phyloP scores from a whole-genome alignment of 2,888 invertebrate genomes.

The Halictus quadricinctus region DNA sequence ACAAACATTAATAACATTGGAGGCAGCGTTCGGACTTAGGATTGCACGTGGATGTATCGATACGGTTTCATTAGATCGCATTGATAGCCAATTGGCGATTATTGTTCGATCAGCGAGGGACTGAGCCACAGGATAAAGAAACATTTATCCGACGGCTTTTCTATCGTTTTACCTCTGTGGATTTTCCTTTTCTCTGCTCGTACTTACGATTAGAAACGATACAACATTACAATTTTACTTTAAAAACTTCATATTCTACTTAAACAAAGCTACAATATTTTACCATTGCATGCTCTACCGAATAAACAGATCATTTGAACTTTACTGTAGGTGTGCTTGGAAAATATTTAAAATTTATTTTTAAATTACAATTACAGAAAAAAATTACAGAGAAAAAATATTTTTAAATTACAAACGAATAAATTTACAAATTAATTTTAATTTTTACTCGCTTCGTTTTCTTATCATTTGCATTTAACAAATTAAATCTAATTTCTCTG shows the following conservation, averaged over 20 bases:
- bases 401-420: neutral
- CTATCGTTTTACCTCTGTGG: neutral
- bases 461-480: neutral
- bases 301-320: too few relatives aligned
- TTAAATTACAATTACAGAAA: neutral
- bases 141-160: slow-evolving; percentile 45
- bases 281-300: neutral
- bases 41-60: slow-evolving; percentile 39
- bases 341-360: neutral
- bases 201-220: neutral
- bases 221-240: neutral
- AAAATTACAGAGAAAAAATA: too few relatives aligned
- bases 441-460: neutral
- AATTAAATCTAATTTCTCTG: too few relatives aligned
- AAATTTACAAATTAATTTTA: neutral
- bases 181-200: neutral
- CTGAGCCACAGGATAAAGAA: slow-evolving; percentile 38
- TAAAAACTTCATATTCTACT: neutral
- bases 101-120: slow-evolving; percentile 51
- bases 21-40: slow-evolving; percentile 7
- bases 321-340: too few relatives aligned
- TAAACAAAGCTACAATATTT: neutral
- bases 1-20: neutral
- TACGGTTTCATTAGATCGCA: slow-evolving; percentile 67
- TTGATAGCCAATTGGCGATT: slow-evolving; percentile 65